Conservation (phyloP, 2,888 invertebrate species). For the Tipula unca region DNA sequence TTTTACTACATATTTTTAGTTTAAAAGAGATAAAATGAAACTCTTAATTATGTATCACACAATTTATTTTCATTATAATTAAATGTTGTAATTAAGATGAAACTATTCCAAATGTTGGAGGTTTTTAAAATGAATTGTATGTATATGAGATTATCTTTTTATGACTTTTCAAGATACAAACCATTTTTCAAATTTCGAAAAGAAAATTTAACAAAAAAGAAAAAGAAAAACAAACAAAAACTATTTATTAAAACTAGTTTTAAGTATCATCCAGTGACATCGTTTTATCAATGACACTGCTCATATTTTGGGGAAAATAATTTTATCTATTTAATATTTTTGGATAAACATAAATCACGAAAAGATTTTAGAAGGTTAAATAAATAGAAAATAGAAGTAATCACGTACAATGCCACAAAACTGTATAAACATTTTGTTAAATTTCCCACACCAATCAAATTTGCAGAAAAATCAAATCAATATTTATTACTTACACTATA, state of each 20-base stretch:
- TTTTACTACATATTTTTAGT: not conserved
- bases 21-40: not conserved
- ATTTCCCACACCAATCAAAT: not conserved
- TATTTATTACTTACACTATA: not conserved
- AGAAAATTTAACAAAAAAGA: not conserved
- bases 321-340: not conserved
- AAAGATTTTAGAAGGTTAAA: not conserved
- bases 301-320: not conserved
- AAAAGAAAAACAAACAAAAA: not conserved
- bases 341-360: not conserved
- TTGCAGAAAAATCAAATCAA: not conserved
- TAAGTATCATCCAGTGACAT: not conserved
- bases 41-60: not conserved
- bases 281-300: not conserved
- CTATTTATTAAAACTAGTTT: not conserved
- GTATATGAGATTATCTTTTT: not conserved
- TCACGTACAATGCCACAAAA: not conserved
- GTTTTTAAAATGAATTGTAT: not conserved
- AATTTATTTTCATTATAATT: constrained; percentile 1
- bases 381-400: not conserved
- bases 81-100: not conserved
- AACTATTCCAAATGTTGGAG: not conserved
- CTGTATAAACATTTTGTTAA: not conserved
- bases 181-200: not conserved
- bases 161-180: not conserved